Evolutionary conservation across 2,113 vertebrate species (phyloP).

Genomic region (Albula glossodonta): DNA sequence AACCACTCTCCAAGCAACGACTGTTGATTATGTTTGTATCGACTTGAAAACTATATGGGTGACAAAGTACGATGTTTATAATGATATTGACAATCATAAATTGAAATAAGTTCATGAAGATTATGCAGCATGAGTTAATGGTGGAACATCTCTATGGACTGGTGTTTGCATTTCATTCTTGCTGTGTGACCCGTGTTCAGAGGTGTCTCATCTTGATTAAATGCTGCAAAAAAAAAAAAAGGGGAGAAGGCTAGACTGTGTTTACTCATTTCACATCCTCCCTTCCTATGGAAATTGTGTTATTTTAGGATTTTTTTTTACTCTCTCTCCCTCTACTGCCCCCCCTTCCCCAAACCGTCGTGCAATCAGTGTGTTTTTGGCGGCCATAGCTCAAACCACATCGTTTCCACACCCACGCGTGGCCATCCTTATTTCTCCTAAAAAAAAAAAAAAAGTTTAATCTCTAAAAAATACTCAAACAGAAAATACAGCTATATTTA

Average conservation of each 20-base stretch:
- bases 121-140: background rate
- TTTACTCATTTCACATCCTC: constrained; percentile 32
- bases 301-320: constrained; percentile 45
- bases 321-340: background rate
- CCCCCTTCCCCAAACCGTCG: constrained; percentile 28
- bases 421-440: constrained; percentile 33
- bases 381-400: constrained; percentile 49
- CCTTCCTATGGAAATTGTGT: constrained; percentile 32
- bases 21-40: background rate
- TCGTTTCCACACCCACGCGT: constrained; percentile 52
- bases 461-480: constrained; percentile 35
- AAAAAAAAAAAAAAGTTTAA: constrained; percentile 8
- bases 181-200: background rate
- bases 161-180: background rate
- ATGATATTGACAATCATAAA: background rate
- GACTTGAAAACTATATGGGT: background rate
- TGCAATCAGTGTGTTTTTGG: constrained; percentile 56
- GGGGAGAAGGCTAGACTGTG: background rate
- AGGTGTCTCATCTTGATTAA: background rate
- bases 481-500: constrained; percentile 21
- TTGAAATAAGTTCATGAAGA: background rate
- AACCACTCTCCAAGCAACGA: background rate
- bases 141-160: background rate
- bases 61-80: background rate
- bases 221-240: background rate